These are phyloP conservation scores for Sesia apiformis DNA, from an alignment of 2,888 invertebrate species.

Conservation along the genomic window DNA sequence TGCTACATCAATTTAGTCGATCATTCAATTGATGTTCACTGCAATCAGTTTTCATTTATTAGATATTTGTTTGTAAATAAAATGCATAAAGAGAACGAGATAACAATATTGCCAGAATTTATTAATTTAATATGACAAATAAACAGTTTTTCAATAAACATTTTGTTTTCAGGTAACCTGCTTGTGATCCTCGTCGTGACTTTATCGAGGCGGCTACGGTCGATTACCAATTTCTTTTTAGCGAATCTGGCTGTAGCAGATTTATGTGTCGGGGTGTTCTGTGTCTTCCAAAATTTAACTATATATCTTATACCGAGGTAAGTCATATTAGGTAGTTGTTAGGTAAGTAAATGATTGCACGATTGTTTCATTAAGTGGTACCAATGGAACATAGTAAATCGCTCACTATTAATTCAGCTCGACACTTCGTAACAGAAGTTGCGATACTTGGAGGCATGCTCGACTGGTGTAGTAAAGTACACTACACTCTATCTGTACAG, in stretches of 20 bases:
- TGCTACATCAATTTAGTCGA: too few species aligned
- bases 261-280: constrained; percentile 93
- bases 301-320: constrained; percentile 85
- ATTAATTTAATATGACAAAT: too few species aligned
- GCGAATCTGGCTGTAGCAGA: constrained; percentile 93
- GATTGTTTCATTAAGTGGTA: background rate
- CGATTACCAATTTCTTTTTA: constrained; percentile 93
- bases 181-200: constrained; percentile 91
- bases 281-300: constrained; percentile 91
- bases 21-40: too few species aligned
- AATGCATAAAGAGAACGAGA: too few species aligned
- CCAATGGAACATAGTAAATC: constrained; percentile 9
- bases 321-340: constrained; percentile 23
- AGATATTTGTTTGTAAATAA: too few species aligned
- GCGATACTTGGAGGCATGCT: background rate
- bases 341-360: background rate
- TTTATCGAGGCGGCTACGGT: constrained; percentile 85
- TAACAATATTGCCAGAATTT: too few species aligned
- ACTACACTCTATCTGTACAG: background rate
- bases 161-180: constrained; percentile 81
- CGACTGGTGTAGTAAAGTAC: background rate
- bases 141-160: background rate
- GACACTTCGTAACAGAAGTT: background rate
- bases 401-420: constrained; percentile 3
- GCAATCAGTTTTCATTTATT: too few species aligned